phyloP scores from a whole-genome alignment of 2,888 invertebrate genomes.

The Hydroisotoma schaefferi region DNA sequence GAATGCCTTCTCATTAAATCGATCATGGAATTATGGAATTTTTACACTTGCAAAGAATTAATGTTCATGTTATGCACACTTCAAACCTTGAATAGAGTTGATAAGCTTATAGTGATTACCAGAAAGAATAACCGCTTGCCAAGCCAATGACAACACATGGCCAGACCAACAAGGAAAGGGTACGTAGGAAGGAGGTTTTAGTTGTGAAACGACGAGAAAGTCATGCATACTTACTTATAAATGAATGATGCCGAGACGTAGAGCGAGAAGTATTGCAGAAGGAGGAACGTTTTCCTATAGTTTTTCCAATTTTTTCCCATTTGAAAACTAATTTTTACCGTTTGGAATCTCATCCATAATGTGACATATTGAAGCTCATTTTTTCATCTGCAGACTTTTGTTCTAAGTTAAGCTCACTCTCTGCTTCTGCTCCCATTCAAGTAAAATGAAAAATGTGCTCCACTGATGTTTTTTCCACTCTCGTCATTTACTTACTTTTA shows the following conservation, averaged over 20 bases:
- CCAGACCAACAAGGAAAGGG: too few species aligned
- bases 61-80: too few species aligned
- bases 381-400: conserved; percentile 38
- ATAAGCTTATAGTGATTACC: too few species aligned
- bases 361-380: conserved; percentile 48
- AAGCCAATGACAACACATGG: conserved; percentile 5
- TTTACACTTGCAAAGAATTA: too few species aligned
- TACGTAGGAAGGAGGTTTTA: too few species aligned
- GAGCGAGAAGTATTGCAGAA: conserved; percentile 40
- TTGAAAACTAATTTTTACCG: conserved; percentile 50
- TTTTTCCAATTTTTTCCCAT: conserved; percentile 49
- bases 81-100: too few species aligned
- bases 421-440: conserved; percentile 38
- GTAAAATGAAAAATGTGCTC: conserved; percentile 48
- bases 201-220: too few species aligned
- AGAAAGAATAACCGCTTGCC: too few species aligned
- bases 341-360: conserved; percentile 49
- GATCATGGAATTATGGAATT: too few species aligned
- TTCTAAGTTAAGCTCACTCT: conserved; percentile 28
- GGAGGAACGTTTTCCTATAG: conserved; percentile 48
- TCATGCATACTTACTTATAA: not conserved
- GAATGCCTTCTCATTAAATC: too few species aligned
- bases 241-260: conserved; percentile 10
- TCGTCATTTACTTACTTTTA: conserved; percentile 2
- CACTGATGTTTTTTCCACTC: conserved; percentile 12